Conservation (phyloP, 1,140 invertebrate species). For the Lerema accius region DNA sequence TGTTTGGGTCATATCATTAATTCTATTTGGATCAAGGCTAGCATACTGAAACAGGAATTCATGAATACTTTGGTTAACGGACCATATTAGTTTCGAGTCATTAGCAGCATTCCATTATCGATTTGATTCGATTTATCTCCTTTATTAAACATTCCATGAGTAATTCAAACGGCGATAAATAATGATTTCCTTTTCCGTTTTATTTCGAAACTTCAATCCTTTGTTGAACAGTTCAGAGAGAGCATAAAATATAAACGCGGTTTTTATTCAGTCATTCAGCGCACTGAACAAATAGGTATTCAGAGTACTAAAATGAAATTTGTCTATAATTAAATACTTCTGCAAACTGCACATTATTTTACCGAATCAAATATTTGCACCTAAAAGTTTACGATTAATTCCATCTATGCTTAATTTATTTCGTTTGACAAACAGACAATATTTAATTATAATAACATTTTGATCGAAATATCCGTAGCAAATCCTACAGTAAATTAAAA, state of each 20-base stretch:
- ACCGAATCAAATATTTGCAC: too few relatives aligned
- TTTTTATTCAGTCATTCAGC: slow-evolving; percentile 14
- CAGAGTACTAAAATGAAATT: slow-evolving; percentile 11
- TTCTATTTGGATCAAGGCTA: slow-evolving; percentile 22
- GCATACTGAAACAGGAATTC: slow-evolving; percentile 33
- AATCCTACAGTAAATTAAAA: too few relatives aligned
- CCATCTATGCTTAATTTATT: too few relatives aligned
- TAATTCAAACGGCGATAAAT: slow-evolving; percentile 2
- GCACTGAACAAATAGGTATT: slow-evolving; percentile 10
- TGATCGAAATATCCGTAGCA: too few relatives aligned
- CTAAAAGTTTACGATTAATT: too few relatives aligned
- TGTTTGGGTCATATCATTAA: slow-evolving; percentile 28
- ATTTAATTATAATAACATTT: too few relatives aligned
- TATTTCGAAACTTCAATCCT: slow-evolving; percentile 10
- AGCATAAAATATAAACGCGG: slow-evolving; percentile 20
- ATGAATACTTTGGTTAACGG: slow-evolving; percentile 19
- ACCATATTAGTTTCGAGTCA: slow-evolving; percentile 25
- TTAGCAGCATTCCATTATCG: slow-evolving; percentile 20
- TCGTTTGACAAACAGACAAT: too few relatives aligned
- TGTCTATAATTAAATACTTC: slow-evolving; percentile 11
- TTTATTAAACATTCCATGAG: slow-evolving; percentile 24
- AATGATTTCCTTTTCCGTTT: slow-evolving; percentile 10
- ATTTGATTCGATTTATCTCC: slow-evolving; percentile 4
- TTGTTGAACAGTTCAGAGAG: slow-evolving; percentile 21
- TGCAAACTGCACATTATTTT: too few relatives aligned